Conservation (phyloP, 2,888 invertebrate species). For the Apotomis betuletana region DNA sequence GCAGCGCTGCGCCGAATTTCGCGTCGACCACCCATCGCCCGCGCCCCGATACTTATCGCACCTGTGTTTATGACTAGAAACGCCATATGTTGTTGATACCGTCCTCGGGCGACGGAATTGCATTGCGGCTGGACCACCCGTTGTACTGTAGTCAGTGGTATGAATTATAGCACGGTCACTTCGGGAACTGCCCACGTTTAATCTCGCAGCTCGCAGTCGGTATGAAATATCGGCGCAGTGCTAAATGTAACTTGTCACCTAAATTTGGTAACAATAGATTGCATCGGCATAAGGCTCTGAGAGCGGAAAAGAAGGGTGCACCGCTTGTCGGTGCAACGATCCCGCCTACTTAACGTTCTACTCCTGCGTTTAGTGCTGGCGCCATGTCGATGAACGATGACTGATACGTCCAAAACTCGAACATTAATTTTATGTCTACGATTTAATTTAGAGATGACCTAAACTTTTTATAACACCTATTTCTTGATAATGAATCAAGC, state of each 20-base stretch:
- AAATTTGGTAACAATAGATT: constrained; percentile 31
- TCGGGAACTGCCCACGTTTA: constrained; percentile 13
- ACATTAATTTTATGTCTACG: constrained; percentile 27
- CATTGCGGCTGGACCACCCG: constrained; percentile 64
- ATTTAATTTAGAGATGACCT: neutral
- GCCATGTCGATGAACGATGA: constrained; percentile 36
- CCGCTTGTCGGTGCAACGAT: constrained; percentile 66
- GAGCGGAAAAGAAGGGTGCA: constrained; percentile 58
- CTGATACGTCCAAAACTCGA: constrained; percentile 13
- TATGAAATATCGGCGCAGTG: constrained; percentile 3
- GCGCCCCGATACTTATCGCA: constrained; percentile 76
- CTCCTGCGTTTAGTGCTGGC: constrained; percentile 50
- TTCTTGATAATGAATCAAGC: constrained; percentile 8
- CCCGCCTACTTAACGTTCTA: constrained; percentile 59
- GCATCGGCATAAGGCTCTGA: constrained; percentile 36
- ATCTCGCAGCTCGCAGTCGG: neutral
- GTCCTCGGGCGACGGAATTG: constrained; percentile 60
- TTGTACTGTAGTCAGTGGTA: constrained; percentile 56
- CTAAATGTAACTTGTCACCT: constrained; percentile 28
- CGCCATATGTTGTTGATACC: constrained; percentile 61
- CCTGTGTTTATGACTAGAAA: constrained; percentile 79
- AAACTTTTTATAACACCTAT: neutral
- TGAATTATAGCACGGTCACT: constrained; percentile 48
- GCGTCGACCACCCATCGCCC: constrained; percentile 80
- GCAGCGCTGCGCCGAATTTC: constrained; percentile 79